phyloP scores from a whole-genome alignment of 1,140 invertebrate genomes.

The Euwallacea fornicatus region DNA sequence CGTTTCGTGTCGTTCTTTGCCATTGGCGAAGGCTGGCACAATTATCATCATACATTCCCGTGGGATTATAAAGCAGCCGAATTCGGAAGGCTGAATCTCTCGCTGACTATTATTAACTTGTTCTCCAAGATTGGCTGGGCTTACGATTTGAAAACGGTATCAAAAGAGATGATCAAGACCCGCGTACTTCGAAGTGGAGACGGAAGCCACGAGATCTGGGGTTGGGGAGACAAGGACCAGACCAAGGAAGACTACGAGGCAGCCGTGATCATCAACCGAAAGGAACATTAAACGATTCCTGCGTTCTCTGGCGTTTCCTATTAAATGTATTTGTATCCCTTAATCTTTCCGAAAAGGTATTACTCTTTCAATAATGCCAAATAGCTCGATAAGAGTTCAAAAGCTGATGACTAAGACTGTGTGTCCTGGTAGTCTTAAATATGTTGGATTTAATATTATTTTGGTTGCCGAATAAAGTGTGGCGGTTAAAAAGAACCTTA shows the following conservation, averaged over 20 bases:
- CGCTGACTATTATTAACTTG: slow-evolving; percentile 83
- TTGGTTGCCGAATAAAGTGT: too few species aligned
- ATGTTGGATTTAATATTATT: too few species aligned
- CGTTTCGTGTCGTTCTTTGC: slow-evolving; percentile 70
- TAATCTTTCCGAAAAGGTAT: background rate
- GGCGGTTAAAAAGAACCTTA: too few species aligned
- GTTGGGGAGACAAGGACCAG: slow-evolving; percentile 60
- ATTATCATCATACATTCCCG: slow-evolving; percentile 96
- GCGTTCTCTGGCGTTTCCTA: background rate
- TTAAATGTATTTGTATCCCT: background rate
- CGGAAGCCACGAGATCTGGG: slow-evolving; percentile 58
- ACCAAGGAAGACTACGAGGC: slow-evolving; percentile 42
- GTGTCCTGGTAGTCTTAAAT: too few species aligned
- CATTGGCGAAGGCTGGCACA: slow-evolving; percentile 89
- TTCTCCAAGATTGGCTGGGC: slow-evolving; percentile 84
- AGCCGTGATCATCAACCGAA: slow-evolving; percentile 54
- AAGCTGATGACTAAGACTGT: too few species aligned
- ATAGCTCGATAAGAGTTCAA: too few species aligned
- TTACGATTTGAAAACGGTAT: slow-evolving; percentile 85
- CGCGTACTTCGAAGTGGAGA: slow-evolving; percentile 77
- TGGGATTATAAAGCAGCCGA: slow-evolving; percentile 92
- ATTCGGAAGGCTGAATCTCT: slow-evolving; percentile 79
- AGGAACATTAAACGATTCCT: slow-evolving; percentile 19
- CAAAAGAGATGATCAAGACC: slow-evolving; percentile 67
- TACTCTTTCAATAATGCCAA: too few species aligned